These are phyloP conservation scores for Cephus rjabovi DNA, from an alignment of 2,888 invertebrate species.

Conservation along the genomic window DNA sequence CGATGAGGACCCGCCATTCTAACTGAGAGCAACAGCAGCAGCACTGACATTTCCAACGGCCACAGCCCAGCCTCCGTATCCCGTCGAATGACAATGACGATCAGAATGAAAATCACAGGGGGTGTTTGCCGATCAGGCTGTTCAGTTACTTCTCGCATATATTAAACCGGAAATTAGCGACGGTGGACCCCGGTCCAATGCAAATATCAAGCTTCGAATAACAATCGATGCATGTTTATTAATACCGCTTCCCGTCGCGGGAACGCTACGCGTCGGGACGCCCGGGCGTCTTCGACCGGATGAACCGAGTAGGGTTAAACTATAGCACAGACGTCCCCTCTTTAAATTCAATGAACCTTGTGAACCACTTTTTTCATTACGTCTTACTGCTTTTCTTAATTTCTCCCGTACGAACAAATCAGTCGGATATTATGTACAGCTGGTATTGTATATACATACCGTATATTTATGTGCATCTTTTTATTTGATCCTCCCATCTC, in stretches of 20 bases:
- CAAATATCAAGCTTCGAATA: constrained; percentile 38
- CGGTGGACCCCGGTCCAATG: constrained; percentile 30
- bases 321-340: neutral
- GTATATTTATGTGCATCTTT: neutral
- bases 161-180: constrained; percentile 25
- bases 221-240: constrained; percentile 46
- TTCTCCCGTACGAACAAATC: neutral
- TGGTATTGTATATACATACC: neutral
- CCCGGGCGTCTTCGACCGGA: neutral
- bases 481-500: neutral
- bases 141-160: constrained; percentile 6
- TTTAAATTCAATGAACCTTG: neutral
- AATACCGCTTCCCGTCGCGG: constrained; percentile 26
- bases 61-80: neutral
- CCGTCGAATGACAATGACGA: neutral
- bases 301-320: neutral
- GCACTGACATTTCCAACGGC: neutral
- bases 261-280: neutral
- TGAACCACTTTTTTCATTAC: neutral
- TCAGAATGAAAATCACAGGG: neutral
- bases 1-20: neutral
- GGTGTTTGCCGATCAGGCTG: constrained; percentile 9
- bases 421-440: neutral
- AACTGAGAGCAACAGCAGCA: neutral
- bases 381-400: neutral